These are phyloP conservation scores for Griposia aprilina DNA, from an alignment of 2,888 invertebrate genomes.

Conservation along the genomic window DNA sequence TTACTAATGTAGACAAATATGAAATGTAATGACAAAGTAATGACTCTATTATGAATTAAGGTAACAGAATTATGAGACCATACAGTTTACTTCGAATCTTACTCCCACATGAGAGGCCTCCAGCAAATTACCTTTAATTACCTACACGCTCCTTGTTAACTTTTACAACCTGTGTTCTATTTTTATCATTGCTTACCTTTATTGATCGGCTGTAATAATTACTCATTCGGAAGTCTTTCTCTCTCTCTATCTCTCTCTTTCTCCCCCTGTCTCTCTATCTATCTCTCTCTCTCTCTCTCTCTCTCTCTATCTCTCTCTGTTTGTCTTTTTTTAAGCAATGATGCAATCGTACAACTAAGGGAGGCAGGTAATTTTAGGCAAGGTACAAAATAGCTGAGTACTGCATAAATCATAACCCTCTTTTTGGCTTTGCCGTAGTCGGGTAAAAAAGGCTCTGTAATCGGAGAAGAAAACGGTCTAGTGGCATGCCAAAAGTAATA, in stretches of 20 bases:
- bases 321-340: too few relatives aligned
- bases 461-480: not conserved
- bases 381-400: too few relatives aligned
- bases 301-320: too few relatives aligned
- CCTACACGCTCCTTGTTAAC: constrained; percentile 11
- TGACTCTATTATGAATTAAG: constrained; percentile 9
- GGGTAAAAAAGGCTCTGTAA: not conserved
- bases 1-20: not conserved
- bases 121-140: constrained; percentile 18
- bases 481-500: too few relatives aligned
- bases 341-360: too few relatives aligned
- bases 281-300: too few relatives aligned
- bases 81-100: not conserved
- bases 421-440: not conserved
- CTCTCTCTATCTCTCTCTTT: too few relatives aligned
- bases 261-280: too few relatives aligned
- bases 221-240: not conserved
- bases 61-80: constrained; percentile 10
- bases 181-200: not conserved
- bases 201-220: not conserved
- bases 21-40: constrained; percentile 9
- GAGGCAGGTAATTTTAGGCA: too few relatives aligned
- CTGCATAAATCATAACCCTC: too few relatives aligned
- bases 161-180: not conserved
- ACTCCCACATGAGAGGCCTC: constrained; percentile 10